Conservation (phyloP, 2,113 vertebrate species). For the Brachionichthys hirsutus region DNA sequence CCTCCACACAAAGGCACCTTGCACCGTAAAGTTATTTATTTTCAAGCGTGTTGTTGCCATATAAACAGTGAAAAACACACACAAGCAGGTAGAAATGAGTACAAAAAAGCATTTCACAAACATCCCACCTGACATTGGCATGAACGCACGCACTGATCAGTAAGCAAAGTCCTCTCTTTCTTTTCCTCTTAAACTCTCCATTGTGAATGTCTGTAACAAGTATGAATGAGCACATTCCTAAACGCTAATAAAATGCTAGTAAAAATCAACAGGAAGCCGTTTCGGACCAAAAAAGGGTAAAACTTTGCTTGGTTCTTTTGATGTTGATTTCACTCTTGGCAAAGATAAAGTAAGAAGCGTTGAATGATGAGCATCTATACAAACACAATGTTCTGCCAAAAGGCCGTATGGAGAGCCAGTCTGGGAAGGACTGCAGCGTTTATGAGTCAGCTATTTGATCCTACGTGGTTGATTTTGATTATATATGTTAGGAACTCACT, state of each 20-base stretch:
- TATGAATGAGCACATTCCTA: constrained; percentile 23
- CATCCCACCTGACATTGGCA: not conserved
- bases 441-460: no score
- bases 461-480: not conserved
- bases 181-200: not conserved
- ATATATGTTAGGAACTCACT: no score
- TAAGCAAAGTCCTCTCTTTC: constrained; percentile 14
- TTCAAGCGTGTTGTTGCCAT: not conserved
- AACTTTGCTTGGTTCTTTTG: constrained; percentile 8
- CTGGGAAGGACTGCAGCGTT: constrained; percentile 7
- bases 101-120: not conserved
- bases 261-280: constrained; percentile 18
- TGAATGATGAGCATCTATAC: constrained; percentile 21
- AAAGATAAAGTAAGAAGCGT: constrained; percentile 19
- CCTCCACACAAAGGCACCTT: constrained; percentile 12
- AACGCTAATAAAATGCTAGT: not conserved
- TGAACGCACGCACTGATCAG: constrained; percentile 24
- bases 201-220: not conserved
- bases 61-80: not conserved
- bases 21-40: not conserved
- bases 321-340: constrained; percentile 40
- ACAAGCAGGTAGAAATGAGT: not conserved
- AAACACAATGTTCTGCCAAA: constrained; percentile 26
- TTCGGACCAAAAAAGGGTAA: constrained; percentile 22
- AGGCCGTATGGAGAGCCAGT: not conserved